Evolutionary conservation across 2,113 vertebrate species (phyloP).

Genomic region (Atrichornis clamosus): DNA sequence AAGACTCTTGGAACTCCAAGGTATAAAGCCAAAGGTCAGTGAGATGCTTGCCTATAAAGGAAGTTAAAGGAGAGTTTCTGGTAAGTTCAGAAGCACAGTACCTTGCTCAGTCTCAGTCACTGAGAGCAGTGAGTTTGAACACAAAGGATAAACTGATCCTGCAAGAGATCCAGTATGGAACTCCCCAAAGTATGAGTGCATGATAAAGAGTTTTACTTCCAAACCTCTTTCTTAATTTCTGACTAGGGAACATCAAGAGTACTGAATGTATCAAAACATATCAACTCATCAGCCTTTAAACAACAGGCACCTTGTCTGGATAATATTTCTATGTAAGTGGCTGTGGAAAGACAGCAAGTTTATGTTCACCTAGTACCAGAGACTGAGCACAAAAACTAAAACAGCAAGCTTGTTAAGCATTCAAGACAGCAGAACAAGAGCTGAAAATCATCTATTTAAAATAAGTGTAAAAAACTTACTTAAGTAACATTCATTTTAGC

Average conservation of each 20-base stretch:
- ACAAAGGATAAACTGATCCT: background rate
- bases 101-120: conserved; percentile 37
- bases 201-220: background rate
- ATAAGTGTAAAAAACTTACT: background rate
- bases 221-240: background rate
- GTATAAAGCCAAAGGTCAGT: conserved; percentile 63
- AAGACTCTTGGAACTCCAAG: conserved; percentile 60
- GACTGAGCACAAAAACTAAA: background rate
- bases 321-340: background rate
- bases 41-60: conserved; percentile 64
- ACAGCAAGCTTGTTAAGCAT: background rate
- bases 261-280: background rate
- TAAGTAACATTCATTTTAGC: background rate
- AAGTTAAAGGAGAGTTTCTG: conserved; percentile 66
- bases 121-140: conserved; percentile 57
- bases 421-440: background rate
- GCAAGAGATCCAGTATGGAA: background rate
- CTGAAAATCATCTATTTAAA: background rate
- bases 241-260: background rate
- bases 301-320: background rate
- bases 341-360: background rate
- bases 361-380: background rate
- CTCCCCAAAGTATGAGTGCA: background rate
- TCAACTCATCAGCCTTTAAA: background rate
- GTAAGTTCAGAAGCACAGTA: conserved; percentile 58